A percentile compares a stretch with the other conserved stretches of the same genome.
These are phyloP conservation scores for Caenorhabditis panamensis DNA, from an alignment of 2,888 invertebrate genomes.

Conservation along the genomic window DNA sequence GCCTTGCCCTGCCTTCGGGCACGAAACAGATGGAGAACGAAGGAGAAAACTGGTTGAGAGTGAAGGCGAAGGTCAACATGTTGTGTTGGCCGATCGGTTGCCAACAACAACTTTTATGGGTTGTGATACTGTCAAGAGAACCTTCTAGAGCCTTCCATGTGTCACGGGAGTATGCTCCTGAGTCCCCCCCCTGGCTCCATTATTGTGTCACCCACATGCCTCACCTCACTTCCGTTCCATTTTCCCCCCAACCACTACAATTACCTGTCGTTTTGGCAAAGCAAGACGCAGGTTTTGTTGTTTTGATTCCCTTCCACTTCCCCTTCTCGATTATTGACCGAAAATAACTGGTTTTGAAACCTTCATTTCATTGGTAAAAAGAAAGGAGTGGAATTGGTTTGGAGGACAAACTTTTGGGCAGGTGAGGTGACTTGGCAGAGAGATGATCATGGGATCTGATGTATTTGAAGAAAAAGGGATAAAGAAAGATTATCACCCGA, in stretches of 20 bases:
- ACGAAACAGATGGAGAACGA: slow-evolving; percentile 1
- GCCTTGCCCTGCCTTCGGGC: neutral
- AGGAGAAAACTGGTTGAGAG: slow-evolving; percentile 23
- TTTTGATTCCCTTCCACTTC: slow-evolving; percentile 27
- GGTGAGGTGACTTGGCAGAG: neutral
- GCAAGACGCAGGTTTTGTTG: neutral
- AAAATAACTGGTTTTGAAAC: slow-evolving; percentile 29
- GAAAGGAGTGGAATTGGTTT: neutral
- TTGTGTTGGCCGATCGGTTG: slow-evolving; percentile 7
- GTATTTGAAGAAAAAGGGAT: too few species aligned
- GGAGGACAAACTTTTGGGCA: slow-evolving; percentile 10
- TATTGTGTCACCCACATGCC: neutral
- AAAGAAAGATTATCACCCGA: too few species aligned
- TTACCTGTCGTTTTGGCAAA: neutral
- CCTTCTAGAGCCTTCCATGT: neutral
- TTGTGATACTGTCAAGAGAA: too few species aligned
- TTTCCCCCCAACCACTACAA: neutral
- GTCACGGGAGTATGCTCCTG: too few species aligned
- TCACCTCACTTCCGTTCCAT: neutral
- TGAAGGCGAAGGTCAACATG: slow-evolving; percentile 9
- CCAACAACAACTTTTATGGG: neutral
- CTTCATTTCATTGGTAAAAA: neutral
- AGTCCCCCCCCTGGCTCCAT: slow-evolving; percentile 1
- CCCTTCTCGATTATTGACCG: neutral
- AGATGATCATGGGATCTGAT: neutral